phyloP scores from a whole-genome alignment of 2,797 vertebrate species.

The Balearica regulorum region DNA sequence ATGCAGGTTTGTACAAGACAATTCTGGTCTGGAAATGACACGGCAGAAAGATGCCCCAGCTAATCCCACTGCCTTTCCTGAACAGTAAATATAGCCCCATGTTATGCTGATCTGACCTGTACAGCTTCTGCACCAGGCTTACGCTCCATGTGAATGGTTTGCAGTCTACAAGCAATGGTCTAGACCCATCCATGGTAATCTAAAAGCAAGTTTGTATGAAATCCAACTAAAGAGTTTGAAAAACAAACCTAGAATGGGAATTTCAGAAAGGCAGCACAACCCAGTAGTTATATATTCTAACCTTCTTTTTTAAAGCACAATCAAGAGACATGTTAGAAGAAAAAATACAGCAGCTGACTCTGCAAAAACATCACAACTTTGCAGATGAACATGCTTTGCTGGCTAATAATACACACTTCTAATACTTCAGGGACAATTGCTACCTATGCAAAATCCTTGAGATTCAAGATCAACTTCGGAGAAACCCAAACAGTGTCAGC shows the following conservation, averaged over 20 bases:
- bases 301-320: background rate
- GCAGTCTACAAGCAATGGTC: background rate
- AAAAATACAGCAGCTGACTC: background rate
- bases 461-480: background rate
- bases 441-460: background rate
- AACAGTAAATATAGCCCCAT: background rate
- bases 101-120: fast-evolving
- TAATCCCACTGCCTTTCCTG: fast-evolving
- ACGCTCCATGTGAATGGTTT: fast-evolving
- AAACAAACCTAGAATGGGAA: background rate
- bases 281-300: background rate
- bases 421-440: background rate
- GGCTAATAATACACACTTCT: background rate
- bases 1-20: background rate
- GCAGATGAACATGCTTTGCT: background rate
- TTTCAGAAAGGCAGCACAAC: background rate
- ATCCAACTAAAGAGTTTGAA: background rate
- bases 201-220: background rate
- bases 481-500: background rate
- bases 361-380: background rate
- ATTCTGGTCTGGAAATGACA: background rate
- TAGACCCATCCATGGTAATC: background rate
- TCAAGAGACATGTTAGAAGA: background rate
- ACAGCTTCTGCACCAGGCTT: background rate
- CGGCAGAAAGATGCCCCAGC: background rate